Evolutionary conservation across 2,797 vertebrate species (phyloP), one percentile per base, ranked within the genome.

Genomic region (Hybognathus amarus): DNA sequence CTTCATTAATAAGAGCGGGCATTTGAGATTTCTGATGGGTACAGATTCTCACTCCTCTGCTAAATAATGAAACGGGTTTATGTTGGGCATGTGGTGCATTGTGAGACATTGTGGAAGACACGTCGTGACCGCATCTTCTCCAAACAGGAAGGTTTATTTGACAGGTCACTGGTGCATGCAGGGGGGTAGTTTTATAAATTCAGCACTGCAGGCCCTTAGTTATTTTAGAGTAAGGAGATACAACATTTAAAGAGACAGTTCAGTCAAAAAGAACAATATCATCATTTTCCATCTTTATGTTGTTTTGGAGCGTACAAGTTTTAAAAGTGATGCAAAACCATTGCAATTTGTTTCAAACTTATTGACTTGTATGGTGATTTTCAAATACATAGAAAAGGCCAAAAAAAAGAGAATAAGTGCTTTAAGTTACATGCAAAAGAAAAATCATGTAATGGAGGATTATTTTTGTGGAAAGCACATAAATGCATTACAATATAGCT

Each of bases 51-150:
- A 63, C 63, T 79, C 36, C 56, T 70, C 69, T 6, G 56, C 15
- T 79, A 77, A 84, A 63, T 84, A 85, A 80, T 84, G 76, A 82
- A 85, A 67, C 30, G 6, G 74, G 42, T 36, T 79, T 76, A 81
- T 79, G 54, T 71, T 61, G 40, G 40, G 12, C n/a, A 64, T 82
- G 40, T 30, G 61, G 42, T 85, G 66, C 47, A 50, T 70, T 18
- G 20, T 24, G 69, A 56, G 59, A 50, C 40, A 64, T 24, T 59
- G 27, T 52, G 77, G 38, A 45, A 82, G 69, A 85, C 52, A 47
- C 70, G 5, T 68, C 42, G 30, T 84, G 69, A 76, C 61, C 77
- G 47, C 77, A 78, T 71, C 83, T 83, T 82, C 36, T 12, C 50
- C 63, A 82, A 71, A 79, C 52, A 68, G 73, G 12, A 68, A 59